These are phyloP conservation scores for Anas acuta DNA, from an alignment of 2,797 vertebrate species.

Conservation along the genomic window DNA sequence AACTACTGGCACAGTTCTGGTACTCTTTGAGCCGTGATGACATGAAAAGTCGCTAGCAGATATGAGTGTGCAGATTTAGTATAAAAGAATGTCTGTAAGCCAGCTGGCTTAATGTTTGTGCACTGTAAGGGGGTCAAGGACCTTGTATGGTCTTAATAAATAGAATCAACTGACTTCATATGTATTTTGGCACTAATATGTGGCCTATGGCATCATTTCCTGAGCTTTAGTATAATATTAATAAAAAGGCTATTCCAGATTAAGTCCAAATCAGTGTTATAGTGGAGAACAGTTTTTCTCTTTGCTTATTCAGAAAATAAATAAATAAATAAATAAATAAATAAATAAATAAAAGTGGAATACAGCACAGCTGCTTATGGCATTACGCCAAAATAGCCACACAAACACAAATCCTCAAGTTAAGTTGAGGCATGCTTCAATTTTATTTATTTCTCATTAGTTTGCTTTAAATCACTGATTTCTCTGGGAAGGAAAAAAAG, in stretches of 20 bases:
- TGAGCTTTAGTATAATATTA: slow-evolving; percentile 77
- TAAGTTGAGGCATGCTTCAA: slow-evolving; percentile 32
- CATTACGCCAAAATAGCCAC: slow-evolving; percentile 47
- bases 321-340: background rate
- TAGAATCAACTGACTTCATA: slow-evolving; percentile 74
- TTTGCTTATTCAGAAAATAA: slow-evolving; percentile 27
- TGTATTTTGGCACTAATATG: slow-evolving; percentile 79
- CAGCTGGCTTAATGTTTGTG: slow-evolving; percentile 71
- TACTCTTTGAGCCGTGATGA: slow-evolving; percentile 43
- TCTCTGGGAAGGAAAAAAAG: background rate
- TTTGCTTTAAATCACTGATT: slow-evolving; percentile 47
- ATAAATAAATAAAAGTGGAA: slow-evolving; percentile 1
- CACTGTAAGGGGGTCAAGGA: slow-evolving; percentile 65
- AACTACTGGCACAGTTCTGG: background rate
- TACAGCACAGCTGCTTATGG: slow-evolving; percentile 29
- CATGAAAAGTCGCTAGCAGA: slow-evolving; percentile 73
- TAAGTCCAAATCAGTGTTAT: slow-evolving; percentile 56
- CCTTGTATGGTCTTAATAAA: slow-evolving; percentile 80
- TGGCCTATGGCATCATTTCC: slow-evolving; percentile 79
- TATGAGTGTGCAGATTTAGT: slow-evolving; percentile 60
- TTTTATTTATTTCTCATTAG: slow-evolving; percentile 58
- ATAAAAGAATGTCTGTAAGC: slow-evolving; percentile 66
- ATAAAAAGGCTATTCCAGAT: slow-evolving; percentile 75
- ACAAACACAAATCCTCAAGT: slow-evolving; percentile 32
- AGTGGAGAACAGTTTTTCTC: slow-evolving; percentile 53